Percentiles rank a stretch among this genome's conserved stretches.
Conservation (phyloP, 2,888 invertebrate species). For the Operophtera brumata region DNA sequence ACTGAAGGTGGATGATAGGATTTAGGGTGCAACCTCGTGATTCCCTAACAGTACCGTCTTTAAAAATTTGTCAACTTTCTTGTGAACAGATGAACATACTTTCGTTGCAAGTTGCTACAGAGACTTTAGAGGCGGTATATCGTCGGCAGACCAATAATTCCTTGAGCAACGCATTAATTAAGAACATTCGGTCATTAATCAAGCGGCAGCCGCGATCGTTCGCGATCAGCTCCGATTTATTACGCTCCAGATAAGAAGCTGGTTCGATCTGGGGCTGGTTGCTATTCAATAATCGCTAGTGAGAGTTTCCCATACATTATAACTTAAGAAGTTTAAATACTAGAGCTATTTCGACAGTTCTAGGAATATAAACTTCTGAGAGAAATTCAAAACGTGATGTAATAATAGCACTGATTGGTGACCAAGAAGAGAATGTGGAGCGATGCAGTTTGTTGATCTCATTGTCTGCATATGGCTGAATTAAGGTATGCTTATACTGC, state of each 20-base stretch:
- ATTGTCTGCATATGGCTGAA: no score
- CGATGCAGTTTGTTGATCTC: no score
- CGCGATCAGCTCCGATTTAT: constrained; percentile 63
- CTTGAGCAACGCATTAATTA: constrained; percentile 55
- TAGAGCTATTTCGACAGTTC: no score
- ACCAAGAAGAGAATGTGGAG: no score
- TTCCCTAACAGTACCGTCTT: no score
- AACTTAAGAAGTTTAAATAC: background rate
- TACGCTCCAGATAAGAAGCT: constrained; percentile 59
- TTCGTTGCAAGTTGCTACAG: constrained; percentile 18
- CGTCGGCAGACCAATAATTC: constrained; percentile 47
- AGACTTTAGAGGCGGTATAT: constrained; percentile 36
- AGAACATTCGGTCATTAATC: constrained; percentile 66
- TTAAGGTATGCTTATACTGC: no score
- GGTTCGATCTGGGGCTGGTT: constrained; percentile 33
- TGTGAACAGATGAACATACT: constrained; percentile 18
- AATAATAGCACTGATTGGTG: no score
- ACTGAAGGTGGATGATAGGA: no score
- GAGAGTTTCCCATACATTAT: constrained; percentile 37
- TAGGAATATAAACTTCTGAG: no score
- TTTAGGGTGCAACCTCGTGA: no score
- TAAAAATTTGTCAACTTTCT: no score
- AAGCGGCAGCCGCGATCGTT: constrained; percentile 50
- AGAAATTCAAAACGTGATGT: no score
- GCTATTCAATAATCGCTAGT: constrained; percentile 33